Base-by-base conservation (phyloP, 2,888 invertebrate genomes). In the Drosophila paramelanica region DNA sequence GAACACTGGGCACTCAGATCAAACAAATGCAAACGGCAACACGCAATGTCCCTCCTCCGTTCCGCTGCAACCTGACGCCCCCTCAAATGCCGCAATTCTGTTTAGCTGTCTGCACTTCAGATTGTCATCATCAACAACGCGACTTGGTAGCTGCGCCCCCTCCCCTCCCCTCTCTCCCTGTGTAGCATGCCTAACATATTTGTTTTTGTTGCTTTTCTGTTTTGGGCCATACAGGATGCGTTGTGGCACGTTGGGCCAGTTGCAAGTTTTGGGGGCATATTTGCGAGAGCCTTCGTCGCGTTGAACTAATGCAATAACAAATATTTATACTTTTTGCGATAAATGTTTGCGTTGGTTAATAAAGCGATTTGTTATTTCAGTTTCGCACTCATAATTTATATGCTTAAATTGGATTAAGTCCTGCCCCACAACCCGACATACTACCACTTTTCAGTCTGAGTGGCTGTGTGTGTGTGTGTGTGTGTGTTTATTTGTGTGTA, bases 291-390 rank as follows among this genome's bases (percentile, higher is more conserved):
- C 56, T 51, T 31, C 31, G 7, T 46, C 10, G 55, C 50, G 65
- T 46, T 25, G 13, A 74, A 89, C 85, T 85, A 88, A 89, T 88
- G 85, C 85, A 85, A 85, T 85, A 91, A 90, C 91, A 91, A 91
- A 91, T 91, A 91, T 91, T 91, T 91, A 91, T 91, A 91, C 89
- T 90, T 85, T 76, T 89, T 86, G 90, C 89, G 91, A 91, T 91
- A 91, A 90, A 83, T 89, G 89, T 89, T 89, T 83, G 83, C 83
- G 81, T 91, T 88, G 87, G 84, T 88, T 88, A 91, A 88, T 84
- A 88, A 81, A 80, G 77, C 79, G 77, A 91, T 90, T 90, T 88
- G 81, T 90, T 91, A 88, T 85, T 82, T 88, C 72, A 45, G 77
- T 64, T 85, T 85, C 85, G 69, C 75, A 88, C 73, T 67, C 89